These are phyloP conservation scores for Lutraria rhynchaena DNA, from an alignment of 1,140 invertebrate species.

Conservation along the genomic window DNA sequence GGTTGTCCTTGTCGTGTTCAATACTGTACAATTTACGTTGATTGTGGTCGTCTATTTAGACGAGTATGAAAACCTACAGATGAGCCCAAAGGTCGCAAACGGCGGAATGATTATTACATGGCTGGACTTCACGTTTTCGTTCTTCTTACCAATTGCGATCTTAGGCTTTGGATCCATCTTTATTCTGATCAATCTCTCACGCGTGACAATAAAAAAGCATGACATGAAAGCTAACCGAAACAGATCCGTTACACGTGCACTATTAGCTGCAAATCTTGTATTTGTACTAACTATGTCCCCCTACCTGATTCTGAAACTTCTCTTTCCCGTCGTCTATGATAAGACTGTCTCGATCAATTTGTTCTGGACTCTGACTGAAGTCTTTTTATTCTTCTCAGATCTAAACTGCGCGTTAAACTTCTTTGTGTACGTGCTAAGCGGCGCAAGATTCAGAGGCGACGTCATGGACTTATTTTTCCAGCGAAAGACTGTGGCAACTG, in stretches of 20 bases:
- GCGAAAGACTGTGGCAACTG: too few relatives aligned
- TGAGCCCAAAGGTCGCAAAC: neutral
- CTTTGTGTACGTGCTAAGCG: conserved; percentile 21
- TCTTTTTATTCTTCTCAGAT: conserved; percentile 11
- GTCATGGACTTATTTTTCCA: neutral
- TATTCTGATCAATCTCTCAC: neutral
- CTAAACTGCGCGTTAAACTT: conserved; percentile 26
- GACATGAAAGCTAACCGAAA: neutral
- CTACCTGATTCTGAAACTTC: neutral
- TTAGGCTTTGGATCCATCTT: neutral
- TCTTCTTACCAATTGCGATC: conserved; percentile 5
- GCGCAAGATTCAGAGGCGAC: conserved; percentile 1
- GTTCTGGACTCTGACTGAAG: conserved; percentile 5
- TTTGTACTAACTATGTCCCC: conserved; percentile 25
- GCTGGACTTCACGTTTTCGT: conserved; percentile 5
- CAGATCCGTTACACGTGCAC: neutral
- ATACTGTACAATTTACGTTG: neutral
- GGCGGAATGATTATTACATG: conserved; percentile 17
- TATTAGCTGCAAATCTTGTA: conserved; percentile 18
- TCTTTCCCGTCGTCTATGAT: neutral
- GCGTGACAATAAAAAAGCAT: conserved; percentile 3
- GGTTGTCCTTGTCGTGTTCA: neutral
- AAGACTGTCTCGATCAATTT: neutral
- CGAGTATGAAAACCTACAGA: neutral
- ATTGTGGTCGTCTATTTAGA: neutral